These are phyloP conservation scores for Leptodactylus fuscus DNA, from an alignment of 2,113 vertebrate genomes.

Conservation along the genomic window DNA sequence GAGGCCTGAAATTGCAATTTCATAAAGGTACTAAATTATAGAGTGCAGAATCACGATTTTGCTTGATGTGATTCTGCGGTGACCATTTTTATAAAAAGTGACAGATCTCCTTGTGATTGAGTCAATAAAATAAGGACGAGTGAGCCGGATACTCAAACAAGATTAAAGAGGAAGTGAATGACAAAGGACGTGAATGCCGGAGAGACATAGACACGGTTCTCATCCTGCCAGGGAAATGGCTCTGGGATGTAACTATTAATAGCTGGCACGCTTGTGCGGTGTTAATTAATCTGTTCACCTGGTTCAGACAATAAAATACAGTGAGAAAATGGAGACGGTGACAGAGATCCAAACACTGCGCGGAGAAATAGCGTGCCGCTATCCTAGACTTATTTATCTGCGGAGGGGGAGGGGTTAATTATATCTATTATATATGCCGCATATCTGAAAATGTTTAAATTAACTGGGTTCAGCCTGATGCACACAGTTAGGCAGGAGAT, in stretches of 20 bases:
- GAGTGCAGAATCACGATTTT: constrained; percentile 97
- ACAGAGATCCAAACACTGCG: constrained; percentile 9
- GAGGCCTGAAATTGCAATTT: constrained; percentile 99
- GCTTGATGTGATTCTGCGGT: constrained; percentile 92
- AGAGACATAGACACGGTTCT: constrained; percentile 75
- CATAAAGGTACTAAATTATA: constrained; percentile 99
- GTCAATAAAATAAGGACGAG: constrained; percentile 98
- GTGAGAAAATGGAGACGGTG: constrained; percentile 26
- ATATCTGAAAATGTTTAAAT: constrained; percentile 45
- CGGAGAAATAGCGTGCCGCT: background rate
- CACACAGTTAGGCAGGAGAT: constrained; percentile 41
- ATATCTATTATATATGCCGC: constrained; percentile 31
- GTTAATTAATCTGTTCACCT: constrained; percentile 67
- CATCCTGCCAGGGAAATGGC: constrained; percentile 67
- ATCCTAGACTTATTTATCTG: constrained; percentile 16
- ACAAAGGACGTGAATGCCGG: constrained; percentile 75
- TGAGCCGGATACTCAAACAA: constrained; percentile 95
- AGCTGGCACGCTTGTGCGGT: constrained; percentile 72
- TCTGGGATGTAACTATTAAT: constrained; percentile 73
- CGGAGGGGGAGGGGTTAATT: constrained; percentile 35
- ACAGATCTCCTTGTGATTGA: constrained; percentile 87
- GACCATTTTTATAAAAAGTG: constrained; percentile 90
- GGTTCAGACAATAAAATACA: constrained; percentile 63
- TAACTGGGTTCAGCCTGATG: constrained; percentile 20
- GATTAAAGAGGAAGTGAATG: constrained; percentile 89